Conservation (phyloP, 1,140 invertebrate species). For the Euglossa dilemma region DNA sequence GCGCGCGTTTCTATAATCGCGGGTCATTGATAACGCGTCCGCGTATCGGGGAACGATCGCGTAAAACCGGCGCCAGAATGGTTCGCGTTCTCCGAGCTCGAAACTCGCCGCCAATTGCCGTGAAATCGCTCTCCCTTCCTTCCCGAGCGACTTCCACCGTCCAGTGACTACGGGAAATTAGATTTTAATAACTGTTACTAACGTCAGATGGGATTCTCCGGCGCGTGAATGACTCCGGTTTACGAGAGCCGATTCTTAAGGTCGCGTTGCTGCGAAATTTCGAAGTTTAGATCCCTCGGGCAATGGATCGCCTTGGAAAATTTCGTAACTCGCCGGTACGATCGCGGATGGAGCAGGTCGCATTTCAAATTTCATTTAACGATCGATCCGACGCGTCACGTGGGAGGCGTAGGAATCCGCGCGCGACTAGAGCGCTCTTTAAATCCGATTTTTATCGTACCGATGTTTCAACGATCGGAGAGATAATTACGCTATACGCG, state of each 20-base stretch:
- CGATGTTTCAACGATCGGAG: background rate
- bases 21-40: conserved; percentile 70
- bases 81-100: conserved; percentile 10
- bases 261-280: background rate
- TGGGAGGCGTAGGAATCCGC: no score
- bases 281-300: background rate
- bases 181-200: conserved; percentile 30
- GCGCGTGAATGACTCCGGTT: background rate
- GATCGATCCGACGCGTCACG: no score
- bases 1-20: conserved; percentile 71
- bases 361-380: no score
- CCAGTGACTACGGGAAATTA: conserved; percentile 37
- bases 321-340: background rate
- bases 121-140: conserved; percentile 45
- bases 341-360: no score
- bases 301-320: background rate
- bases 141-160: conserved; percentile 30
- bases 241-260: background rate
- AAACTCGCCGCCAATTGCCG: conserved; percentile 63
- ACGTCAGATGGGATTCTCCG: background rate
- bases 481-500: background rate
- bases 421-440: background rate
- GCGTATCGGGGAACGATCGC: conserved; percentile 59
- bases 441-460: background rate
- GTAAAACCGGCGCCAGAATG: conserved; percentile 71